phyloP scores from a whole-genome alignment of 2,888 invertebrate species.

The Orchesella flavescens region DNA sequence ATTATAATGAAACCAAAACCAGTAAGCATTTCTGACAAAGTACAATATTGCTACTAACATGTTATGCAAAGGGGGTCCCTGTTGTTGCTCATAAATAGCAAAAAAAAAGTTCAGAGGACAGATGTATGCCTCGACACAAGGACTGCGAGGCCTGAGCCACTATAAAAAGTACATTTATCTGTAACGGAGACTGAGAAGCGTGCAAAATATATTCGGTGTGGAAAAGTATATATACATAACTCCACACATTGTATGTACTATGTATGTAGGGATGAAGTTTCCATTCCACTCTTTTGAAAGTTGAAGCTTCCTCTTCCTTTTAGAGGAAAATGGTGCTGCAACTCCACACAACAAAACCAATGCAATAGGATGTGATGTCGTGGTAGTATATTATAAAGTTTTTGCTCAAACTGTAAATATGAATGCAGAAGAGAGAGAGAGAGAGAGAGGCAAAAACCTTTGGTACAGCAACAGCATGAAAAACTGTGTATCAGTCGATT shows the following conservation, averaged over 20 bases:
- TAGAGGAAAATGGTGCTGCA: conserved; percentile 5
- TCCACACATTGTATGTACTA: not conserved
- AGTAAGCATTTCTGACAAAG: conserved; percentile 28
- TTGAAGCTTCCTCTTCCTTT: conserved; percentile 36
- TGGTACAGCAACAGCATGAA: conserved; percentile 56
- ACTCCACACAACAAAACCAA: conserved; percentile 39
- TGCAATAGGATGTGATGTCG: conserved; percentile 51
- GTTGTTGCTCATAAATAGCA: conserved; percentile 70
- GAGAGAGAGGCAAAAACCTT: conserved; percentile 48
- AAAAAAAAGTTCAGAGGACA: conserved; percentile 71
- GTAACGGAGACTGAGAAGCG: not conserved
- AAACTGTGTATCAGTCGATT: conserved; percentile 71
- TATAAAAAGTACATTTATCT: not conserved
- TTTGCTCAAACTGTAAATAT: conserved; percentile 18
- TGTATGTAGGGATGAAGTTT: conserved; percentile 18
- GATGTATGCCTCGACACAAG: not conserved
- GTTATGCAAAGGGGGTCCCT: conserved; percentile 65
- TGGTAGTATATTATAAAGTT: conserved; percentile 54
- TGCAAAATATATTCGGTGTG: conserved; percentile 29
- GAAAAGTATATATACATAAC: no score
- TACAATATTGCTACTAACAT: conserved; percentile 34
- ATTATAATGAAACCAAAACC: conserved; percentile 10
- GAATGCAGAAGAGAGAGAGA: conserved; percentile 35
- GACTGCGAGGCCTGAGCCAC: not conserved
- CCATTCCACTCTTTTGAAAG: conserved; percentile 38